Conservation (phyloP, 2,888 invertebrate genomes). For the Azorinus chamasolen region DNA sequence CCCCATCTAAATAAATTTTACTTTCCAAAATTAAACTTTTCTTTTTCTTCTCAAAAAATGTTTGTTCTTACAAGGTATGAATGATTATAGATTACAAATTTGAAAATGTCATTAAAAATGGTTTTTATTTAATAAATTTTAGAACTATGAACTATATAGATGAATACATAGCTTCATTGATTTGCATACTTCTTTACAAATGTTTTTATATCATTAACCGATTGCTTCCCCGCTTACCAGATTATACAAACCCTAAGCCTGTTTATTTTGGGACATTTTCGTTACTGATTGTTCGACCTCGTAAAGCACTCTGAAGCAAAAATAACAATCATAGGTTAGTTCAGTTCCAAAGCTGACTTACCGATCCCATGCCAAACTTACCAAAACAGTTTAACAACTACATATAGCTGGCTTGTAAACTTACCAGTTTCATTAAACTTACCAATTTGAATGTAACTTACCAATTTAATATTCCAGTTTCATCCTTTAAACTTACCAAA, state of each 20-base stretch:
- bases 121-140: no score
- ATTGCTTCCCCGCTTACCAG: conserved; percentile 73
- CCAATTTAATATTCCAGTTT: conserved; percentile 8
- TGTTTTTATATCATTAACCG: not conserved
- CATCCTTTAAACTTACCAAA: conserved; percentile 42
- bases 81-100: no score
- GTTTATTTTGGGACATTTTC: conserved; percentile 57
- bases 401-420: conserved; percentile 1
- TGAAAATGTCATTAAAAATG: no score
- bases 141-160: no score
- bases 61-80: no score
- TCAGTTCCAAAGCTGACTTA: conserved; percentile 42
- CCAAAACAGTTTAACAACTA: conserved; percentile 10
- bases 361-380: conserved; percentile 23
- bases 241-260: conserved; percentile 76
- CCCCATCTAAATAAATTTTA: not conserved
- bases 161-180: no score
- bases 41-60: no score
- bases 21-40: not conserved
- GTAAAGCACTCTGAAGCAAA: conserved; percentile 76
- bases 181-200: no score
- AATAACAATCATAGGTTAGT: conserved; percentile 69
- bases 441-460: conserved; percentile 21
- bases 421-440: conserved; percentile 22
- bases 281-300: conserved; percentile 62